phyloP scores from a whole-genome alignment of 2,888 invertebrate genomes.

The Tipula lateralis region DNA sequence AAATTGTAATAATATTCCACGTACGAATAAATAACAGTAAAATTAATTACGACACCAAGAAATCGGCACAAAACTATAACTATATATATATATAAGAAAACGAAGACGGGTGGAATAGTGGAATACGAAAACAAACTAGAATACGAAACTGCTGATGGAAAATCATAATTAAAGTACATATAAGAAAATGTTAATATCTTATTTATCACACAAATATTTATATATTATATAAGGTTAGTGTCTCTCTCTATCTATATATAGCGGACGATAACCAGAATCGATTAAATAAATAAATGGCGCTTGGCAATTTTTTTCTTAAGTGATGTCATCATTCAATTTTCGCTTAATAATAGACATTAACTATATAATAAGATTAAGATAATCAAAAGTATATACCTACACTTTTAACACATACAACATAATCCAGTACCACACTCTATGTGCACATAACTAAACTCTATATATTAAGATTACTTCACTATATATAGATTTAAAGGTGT shows the following conservation, averaged over 20 bases:
- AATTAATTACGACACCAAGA: slow-evolving; percentile 14
- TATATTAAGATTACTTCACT: neutral
- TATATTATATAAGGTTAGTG: neutral
- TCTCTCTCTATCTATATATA: neutral
- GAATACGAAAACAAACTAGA: neutral
- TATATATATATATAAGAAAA: neutral
- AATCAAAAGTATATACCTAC: neutral
- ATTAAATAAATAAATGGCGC: slow-evolving; percentile 3
- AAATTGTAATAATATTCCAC: neutral
- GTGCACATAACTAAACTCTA: neutral
- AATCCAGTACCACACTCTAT: slow-evolving; percentile 1
- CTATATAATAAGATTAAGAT: neutral
- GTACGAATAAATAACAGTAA: slow-evolving; percentile 26
- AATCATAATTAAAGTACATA: neutral
- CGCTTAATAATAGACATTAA: neutral
- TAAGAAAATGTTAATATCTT: neutral
- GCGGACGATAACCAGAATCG: neutral
- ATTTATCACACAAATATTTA: neutral
- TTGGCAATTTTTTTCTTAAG: neutral
- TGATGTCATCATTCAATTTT: neutral
- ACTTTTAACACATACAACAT: neutral
- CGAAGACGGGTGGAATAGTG: neutral
- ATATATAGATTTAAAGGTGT: no score
- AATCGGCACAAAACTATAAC: neutral
- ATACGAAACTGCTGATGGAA: neutral